Evolutionary conservation across 2,888 invertebrate genomes (phyloP), one percentile per base, ranked within the genome.

Genomic region (Hydrotaea diabolus): DNA sequence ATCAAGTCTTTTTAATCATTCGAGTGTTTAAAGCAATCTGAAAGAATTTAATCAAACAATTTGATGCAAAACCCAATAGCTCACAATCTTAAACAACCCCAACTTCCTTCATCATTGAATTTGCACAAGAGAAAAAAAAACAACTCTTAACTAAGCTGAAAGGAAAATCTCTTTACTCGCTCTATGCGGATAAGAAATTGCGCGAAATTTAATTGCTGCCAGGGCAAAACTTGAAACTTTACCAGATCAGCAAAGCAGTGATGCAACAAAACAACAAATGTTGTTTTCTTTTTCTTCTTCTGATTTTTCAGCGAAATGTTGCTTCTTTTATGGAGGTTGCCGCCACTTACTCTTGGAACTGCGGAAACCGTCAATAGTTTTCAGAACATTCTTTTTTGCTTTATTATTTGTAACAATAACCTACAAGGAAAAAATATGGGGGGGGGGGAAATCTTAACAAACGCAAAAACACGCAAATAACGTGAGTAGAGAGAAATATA

Each of bases 201-300:
- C 19, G 66, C 9, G 39, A 43, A 31, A 36, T 66, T 66, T 26
- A 19, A 39, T 64, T 66, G 66, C 66, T 66, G 17, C 11, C 9
- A 19, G 7, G 17, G 36, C 17, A 19, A 21, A 66, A 19, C 43
- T 66, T 66, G 17, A 62, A 36, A 62, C 36, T 36, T 66, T 3
- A 17, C 36, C 31, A 66, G 66, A 55, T 26, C 66, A 66, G 36
- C 26, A 39, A 43, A 11, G 31, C 36, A 64, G 17, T 36, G 36
- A 55, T 55, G 55, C 19, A 21, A 19, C 19, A 39, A 66, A 66
- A 66, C 17, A 66, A 43, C 19, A 39, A 17, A 19, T 43, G 39
- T 39, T 66, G 39, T 17, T 39, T 3, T 13, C 21, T 39, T 39
- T 11, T 66, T 66, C 19, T 39, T 66, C 19, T 66, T 66, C n/a